These are phyloP conservation scores for Hylaeus volcanicus DNA, from an alignment of 1,140 invertebrate species.

Conservation along the genomic window DNA sequence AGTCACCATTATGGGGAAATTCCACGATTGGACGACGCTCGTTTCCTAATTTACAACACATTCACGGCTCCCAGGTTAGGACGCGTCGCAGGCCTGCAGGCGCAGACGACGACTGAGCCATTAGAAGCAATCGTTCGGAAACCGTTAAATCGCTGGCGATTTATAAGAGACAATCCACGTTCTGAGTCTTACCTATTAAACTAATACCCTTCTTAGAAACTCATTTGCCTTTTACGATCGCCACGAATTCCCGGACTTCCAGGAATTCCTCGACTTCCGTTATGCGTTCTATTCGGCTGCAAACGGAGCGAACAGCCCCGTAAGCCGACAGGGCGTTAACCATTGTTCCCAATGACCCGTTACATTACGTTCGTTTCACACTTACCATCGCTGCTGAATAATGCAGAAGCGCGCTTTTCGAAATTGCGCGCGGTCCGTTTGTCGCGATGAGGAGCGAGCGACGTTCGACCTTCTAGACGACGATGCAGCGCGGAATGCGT, in stretches of 20 bases:
- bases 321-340: neutral
- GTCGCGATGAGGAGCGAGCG: neutral
- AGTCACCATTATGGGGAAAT: too few species aligned
- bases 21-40: too few species aligned
- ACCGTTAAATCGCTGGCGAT: neutral
- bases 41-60: too few species aligned
- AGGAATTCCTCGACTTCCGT: neutral
- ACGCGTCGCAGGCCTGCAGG: neutral
- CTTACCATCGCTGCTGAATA: neutral
- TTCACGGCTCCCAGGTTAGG: too few species aligned
- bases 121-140: neutral
- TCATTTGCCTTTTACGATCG: constrained; percentile 29
- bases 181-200: neutral
- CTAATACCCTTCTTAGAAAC: constrained; percentile 29
- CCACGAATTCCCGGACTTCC: neutral
- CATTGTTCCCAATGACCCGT: constrained; percentile 33
- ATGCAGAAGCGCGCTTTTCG: neutral
- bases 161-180: neutral
- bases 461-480: neutral
- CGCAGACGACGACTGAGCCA: neutral
- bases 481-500: too few species aligned
- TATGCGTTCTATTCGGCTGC: neutral
- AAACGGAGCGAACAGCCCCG: neutral
- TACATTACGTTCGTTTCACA: constrained; percentile 21
- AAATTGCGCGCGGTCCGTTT: neutral